These are phyloP conservation scores for Hybognathus amarus DNA, from an alignment of 2,797 vertebrate species.

Conservation along the genomic window DNA sequence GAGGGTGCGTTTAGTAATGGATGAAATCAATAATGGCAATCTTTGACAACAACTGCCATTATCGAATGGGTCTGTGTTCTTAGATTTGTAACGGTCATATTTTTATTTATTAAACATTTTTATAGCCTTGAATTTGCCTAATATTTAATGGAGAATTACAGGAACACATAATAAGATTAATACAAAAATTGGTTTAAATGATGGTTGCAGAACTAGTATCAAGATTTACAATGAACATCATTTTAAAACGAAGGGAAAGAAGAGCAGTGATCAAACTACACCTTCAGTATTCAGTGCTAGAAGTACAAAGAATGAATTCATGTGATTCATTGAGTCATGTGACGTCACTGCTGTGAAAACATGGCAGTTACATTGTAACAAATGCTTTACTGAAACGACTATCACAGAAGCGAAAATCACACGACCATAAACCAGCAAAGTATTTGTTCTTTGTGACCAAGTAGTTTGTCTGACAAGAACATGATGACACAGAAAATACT, in stretches of 20 bases:
- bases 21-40: not conserved
- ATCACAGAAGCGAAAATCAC: not conserved
- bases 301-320: slow-evolving; percentile 14
- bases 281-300: not conserved
- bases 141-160: not conserved
- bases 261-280: not conserved
- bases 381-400: slow-evolving; percentile 3
- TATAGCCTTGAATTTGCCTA: not conserved
- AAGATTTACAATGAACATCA: not conserved
- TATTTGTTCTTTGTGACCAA: slow-evolving; percentile 3
- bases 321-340: slow-evolving; percentile 17
- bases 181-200: too few relatives aligned
- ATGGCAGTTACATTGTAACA: slow-evolving; percentile 12
- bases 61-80: not conserved
- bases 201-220: not conserved
- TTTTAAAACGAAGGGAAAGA: not conserved
- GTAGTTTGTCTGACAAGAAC: not conserved
- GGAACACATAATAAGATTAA: not conserved
- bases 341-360: slow-evolving; percentile 19
- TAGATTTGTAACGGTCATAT: not conserved
- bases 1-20: too few relatives aligned
- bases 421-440: not conserved
- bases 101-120: not conserved
- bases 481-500: not conserved
- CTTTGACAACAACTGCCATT: not conserved